phyloP scores from a whole-genome alignment of 2,888 invertebrate species.

The Pelosia muscerda region DNA sequence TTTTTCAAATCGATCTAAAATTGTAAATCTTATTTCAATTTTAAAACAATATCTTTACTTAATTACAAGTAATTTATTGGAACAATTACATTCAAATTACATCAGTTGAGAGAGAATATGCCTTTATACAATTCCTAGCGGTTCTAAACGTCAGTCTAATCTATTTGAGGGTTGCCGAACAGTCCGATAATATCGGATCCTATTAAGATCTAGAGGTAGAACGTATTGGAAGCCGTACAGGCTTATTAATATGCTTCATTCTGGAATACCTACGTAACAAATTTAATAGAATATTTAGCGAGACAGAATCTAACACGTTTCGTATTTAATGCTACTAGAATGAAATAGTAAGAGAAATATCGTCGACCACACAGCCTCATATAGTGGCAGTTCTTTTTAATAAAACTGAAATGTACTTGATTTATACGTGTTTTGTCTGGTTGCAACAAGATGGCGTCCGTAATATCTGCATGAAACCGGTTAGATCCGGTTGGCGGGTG shows the following conservation, averaged over 20 bases:
- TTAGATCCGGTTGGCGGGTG: constrained; percentile 62
- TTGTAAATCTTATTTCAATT: no score
- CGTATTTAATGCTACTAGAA: constrained; percentile 11
- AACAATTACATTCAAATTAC: not conserved
- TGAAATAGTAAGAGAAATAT: constrained; percentile 29
- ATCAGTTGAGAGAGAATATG: not conserved
- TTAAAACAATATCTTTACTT: not conserved
- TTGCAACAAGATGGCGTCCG: constrained; percentile 72
- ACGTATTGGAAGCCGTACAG: not conserved
- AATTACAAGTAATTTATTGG: not conserved
- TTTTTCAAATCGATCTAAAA: no score
- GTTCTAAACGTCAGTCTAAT: not conserved
- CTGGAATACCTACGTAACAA: constrained; percentile 3
- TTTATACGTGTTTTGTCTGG: constrained; percentile 77
- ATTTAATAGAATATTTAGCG: constrained; percentile 11
- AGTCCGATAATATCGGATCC: not conserved
- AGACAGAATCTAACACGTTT: constrained; percentile 14
- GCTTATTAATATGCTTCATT: constrained; percentile 2
- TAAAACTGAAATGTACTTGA: constrained; percentile 72
- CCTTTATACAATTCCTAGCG: not conserved
- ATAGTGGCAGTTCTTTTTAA: constrained; percentile 66
- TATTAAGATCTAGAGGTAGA: not conserved
- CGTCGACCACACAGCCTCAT: constrained; percentile 47
- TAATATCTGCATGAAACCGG: constrained; percentile 74
- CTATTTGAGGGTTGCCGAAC: constrained; percentile 1